phyloP scores from a whole-genome alignment of 2,888 invertebrate species.

The Oasisia sp. region DNA sequence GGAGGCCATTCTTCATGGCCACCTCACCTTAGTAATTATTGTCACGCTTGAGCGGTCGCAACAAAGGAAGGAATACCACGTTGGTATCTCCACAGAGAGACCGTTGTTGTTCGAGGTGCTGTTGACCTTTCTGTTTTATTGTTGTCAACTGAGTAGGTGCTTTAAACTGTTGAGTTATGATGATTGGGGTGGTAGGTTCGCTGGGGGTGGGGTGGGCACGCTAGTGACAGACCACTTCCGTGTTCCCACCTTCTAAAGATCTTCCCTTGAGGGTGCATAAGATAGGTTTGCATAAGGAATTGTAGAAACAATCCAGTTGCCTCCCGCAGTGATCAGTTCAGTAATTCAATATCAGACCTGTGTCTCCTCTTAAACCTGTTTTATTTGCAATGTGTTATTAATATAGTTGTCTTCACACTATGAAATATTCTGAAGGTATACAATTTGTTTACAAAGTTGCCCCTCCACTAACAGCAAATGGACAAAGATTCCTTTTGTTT shows the following conservation, averaged over 20 bases:
- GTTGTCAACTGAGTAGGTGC: neutral
- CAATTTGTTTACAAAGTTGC: too few species aligned
- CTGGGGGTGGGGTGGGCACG: neutral
- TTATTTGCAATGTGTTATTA: neutral
- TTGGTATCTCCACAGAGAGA: neutral
- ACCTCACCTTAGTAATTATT: neutral
- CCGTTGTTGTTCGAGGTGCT: neutral
- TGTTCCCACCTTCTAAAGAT: neutral
- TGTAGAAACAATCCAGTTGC: neutral
- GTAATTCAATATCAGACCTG: neutral
- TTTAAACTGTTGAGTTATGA: neutral
- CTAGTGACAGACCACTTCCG: neutral
- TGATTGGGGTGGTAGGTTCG: conserved; percentile 6
- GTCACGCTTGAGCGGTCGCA: neutral
- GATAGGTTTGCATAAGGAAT: neutral
- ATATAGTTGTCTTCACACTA: too few species aligned
- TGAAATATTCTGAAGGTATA: too few species aligned
- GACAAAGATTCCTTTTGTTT: too few species aligned
- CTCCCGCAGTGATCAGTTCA: neutral
- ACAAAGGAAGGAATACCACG: neutral
- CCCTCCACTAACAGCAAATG: too few species aligned
- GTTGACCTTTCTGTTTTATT: conserved; percentile 1
- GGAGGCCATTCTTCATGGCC: neutral
- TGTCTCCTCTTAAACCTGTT: neutral
- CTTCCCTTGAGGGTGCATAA: too few species aligned